Conservation (phyloP, 2,797 vertebrate genomes). For the Anguilla marmorata region DNA sequence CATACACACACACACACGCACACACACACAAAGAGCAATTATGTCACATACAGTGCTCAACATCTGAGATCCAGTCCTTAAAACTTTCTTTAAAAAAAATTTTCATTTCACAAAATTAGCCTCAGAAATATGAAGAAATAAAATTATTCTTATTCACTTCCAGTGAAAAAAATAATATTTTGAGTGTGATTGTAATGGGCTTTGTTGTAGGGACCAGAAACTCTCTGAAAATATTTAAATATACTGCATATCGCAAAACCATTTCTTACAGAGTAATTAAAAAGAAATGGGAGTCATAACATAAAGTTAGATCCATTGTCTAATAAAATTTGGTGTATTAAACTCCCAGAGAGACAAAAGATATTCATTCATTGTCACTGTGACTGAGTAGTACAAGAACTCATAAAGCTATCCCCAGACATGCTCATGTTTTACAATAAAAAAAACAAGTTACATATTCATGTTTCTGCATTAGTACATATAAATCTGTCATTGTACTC, state of each 20-base stretch:
- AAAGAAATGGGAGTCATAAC: background rate
- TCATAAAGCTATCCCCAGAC: background rate
- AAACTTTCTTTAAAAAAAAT: no score
- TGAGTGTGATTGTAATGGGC: background rate
- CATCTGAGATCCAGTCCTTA: no score
- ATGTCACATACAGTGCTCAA: no score
- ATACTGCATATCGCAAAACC: background rate
- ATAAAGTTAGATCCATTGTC: background rate
- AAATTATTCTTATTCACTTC: no score
- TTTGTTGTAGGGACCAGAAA: background rate
- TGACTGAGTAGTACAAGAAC: background rate
- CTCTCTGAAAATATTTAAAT: background rate
- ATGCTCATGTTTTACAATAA: background rate
- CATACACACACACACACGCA: conserved; percentile 12
- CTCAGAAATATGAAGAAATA: no score
- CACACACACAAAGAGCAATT: background rate
- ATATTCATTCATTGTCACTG: background rate
- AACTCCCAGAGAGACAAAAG: background rate
- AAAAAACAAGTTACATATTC: background rate
- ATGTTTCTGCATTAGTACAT: background rate
- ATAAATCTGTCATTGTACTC: background rate
- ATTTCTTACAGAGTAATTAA: background rate
- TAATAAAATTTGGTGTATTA: background rate
- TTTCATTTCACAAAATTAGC: no score
- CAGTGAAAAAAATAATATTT: background rate